These are phyloP conservation scores for Takifugu rubripes DNA, from an alignment of 2,797 vertebrate species.

Conservation along the genomic window DNA sequence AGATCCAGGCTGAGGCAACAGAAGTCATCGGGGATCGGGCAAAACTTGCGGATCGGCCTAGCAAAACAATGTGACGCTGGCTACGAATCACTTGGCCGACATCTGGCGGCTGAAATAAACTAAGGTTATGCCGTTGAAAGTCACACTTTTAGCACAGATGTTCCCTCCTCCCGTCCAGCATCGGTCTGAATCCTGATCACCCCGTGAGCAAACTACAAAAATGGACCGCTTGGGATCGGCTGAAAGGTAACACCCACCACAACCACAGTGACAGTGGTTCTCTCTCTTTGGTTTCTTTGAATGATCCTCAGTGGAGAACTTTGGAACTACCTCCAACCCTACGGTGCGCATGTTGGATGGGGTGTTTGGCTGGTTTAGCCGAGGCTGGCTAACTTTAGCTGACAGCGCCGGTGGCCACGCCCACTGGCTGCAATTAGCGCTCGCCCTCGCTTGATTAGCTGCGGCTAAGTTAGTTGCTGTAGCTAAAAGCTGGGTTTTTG, in stretches of 20 bases:
- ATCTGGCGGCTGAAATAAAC: conserved; percentile 8
- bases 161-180: conserved; percentile 11
- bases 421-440: neutral
- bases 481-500: neutral
- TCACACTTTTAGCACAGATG: conserved; percentile 9
- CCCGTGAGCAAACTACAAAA: conserved; percentile 9
- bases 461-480: neutral
- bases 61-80: neutral
- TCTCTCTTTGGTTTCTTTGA: too few relatives aligned
- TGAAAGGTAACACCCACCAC: conserved; percentile 54
- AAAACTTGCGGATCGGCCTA: neutral
- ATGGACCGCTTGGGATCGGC: conserved; percentile 15
- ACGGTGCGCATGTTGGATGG: too few relatives aligned
- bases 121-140: neutral
- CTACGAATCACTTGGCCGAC: conserved; percentile 4
- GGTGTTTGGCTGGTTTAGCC: too few relatives aligned
- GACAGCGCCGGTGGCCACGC: neutral
- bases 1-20: conserved; percentile 83
- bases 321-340: too few relatives aligned
- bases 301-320: too few relatives aligned
- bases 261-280: too few relatives aligned
- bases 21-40: conserved; percentile 60
- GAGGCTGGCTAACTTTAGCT: too few relatives aligned
- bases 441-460: neutral
- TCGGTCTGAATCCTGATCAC: conserved; percentile 10